Evolutionary conservation across 2,888 invertebrate genomes (phyloP), one percentile per base, ranked within the genome.

Genomic region (Stenchaetothrips biformis): DNA sequence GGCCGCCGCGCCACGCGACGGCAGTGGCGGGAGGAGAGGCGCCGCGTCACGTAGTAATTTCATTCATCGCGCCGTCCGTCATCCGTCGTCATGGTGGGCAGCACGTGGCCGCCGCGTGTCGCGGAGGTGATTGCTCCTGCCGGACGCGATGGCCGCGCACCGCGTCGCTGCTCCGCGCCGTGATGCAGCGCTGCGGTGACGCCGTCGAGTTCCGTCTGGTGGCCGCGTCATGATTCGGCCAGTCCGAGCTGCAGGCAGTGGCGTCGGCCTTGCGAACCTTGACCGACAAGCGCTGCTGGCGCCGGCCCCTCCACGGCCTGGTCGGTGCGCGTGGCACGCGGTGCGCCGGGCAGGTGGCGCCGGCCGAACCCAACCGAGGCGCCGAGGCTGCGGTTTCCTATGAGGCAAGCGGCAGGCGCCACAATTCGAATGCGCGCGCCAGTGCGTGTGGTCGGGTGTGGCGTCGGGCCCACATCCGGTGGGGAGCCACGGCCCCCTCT

Each of bases 201-300:
- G 37, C 2, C 37, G 37, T 37, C 4, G 2, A 4, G 37, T 37
- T 37, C 53, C 53, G 53, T 7, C 53, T 13, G 37, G 53, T 53
- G 53, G 53, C 53, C 53, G 16, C 53, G 53, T 53, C 6, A 53
- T 9, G 53, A 37, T 37, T 37, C 37, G 37, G 59, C 18, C 59
- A 13, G 59, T 37, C 37, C 37, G 59, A 59, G 18, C 18, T 59
- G 67, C 21, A 67, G 6, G 67, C n/a, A 21, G 62, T 21, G 18
- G 67, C 67, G 67, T 21, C 21, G 67, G 67, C 67, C 67, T 67
- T 67, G 67, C 67, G 67, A 67, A 21, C 67, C 67, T 21, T 67
- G 67, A 67, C 67, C 67, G 67, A n/a, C 7, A 67, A 9, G 2
- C 13, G 9, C 37, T 37, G 4, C 37, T 37, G 37, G 18, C 59